Base-by-base conservation (phyloP, 1,140 invertebrate species). In the Cherax destructor region DNA sequence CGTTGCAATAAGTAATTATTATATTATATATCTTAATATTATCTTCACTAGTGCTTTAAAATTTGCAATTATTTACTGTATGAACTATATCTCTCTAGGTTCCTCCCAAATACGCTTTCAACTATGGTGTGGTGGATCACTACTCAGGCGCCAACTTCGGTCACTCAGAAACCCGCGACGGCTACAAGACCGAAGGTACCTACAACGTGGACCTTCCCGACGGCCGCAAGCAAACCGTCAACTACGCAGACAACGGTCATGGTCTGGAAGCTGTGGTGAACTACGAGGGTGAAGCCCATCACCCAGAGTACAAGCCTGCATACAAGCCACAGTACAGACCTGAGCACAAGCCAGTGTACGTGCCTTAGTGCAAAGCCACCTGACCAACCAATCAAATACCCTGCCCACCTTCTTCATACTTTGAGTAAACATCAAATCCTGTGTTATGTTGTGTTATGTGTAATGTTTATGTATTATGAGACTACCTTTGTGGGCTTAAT, bases 151-250 rank as follows among this genome's bases (percentile, higher is more conserved):
- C 72, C 83, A 86, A 86, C 69, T 86, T 76, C 72, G 83, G 83
- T 13, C 83, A 86, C 69, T 50, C 83, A 1, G 83, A 86, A 49
- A 24, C 1, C 69, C 83, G 83, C 83, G 69, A 86, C 16, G 83
- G 83, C 47, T 86, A 86, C 83, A 86, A 86, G 83, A 86, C 83
- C 47, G 83, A 86, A 49, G 83, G 83, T 72, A 86, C 69, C 56
- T 86, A 86, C 83, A 76, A 69, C 4, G 83, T 86, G 49, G 49
- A 86, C 83, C 83, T 86, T 21, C 83, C 83, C 10, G 83, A 86
- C 50, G 83, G 83, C 30, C 83, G 83, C 83, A 86, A 86, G 21
- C 83, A 86, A 49, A 86, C 52, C 69, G 83, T 86, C 47, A 86
- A 30, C 69, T 86, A 86, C 72, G 69, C 56, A 49, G 83, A 86